phyloP scores from a whole-genome alignment of 1,140 invertebrate genomes.

The Tenebrio molitor region DNA sequence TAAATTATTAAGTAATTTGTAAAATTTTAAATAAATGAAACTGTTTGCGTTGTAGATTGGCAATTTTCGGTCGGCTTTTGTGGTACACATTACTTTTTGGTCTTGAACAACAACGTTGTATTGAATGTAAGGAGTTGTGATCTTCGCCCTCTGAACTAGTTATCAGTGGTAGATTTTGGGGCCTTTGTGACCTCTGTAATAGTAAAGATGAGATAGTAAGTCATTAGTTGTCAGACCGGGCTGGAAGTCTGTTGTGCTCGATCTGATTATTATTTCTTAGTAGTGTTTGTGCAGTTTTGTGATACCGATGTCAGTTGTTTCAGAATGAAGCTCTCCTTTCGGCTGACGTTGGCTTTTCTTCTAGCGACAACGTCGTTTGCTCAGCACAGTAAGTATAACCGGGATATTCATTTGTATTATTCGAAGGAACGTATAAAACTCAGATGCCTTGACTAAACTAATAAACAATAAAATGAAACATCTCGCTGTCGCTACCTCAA shows the following conservation, averaged over 20 bases:
- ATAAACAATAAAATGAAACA: constrained; percentile 49
- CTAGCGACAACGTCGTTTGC: constrained; percentile 44
- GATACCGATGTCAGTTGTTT: constrained; percentile 34
- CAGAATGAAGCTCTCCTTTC: constrained; percentile 44
- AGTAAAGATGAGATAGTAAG: constrained; percentile 29
- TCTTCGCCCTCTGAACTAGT: constrained; percentile 51
- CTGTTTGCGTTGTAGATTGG: not conserved
- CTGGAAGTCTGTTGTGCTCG: constrained; percentile 5
- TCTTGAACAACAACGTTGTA: not conserved
- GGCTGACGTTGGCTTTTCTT: constrained; percentile 39
- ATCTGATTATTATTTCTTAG: constrained; percentile 2
- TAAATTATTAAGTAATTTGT: too few species aligned
- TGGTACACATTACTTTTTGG: not conserved
- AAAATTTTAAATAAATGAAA: constrained; percentile 14
- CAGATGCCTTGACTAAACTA: constrained; percentile 40
- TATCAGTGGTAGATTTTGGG: constrained; percentile 45
- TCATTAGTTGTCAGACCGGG: constrained; percentile 30
- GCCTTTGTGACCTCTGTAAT: constrained; percentile 48
- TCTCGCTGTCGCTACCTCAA: constrained; percentile 41
- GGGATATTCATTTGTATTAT: constrained; percentile 38
- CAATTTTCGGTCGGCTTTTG: too few species aligned
- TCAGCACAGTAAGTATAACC: constrained; percentile 50
- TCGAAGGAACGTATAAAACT: constrained; percentile 25
- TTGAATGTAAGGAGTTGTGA: constrained; percentile 29
- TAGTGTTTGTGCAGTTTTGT: constrained; percentile 37